Percentiles rank a stretch among this genome's conserved stretches.
Conservation (phyloP, 2,888 invertebrate species). For the Sclerodermus sp. region DNA sequence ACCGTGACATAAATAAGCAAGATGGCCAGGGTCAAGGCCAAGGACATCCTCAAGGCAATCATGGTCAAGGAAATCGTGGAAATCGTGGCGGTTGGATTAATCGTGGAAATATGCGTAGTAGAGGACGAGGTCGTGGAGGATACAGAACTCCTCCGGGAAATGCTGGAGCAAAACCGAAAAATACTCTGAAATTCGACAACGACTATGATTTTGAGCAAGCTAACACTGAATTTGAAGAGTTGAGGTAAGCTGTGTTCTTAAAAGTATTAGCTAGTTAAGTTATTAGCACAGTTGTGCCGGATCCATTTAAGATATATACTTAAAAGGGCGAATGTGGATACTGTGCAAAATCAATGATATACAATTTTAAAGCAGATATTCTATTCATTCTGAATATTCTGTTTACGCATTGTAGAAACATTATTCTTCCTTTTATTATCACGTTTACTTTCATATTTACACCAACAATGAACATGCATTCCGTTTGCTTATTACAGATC, state of each 20-base stretch:
- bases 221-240: slow-evolving; percentile 94
- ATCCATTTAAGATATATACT: slow-evolving; percentile 36
- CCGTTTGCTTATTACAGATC: slow-evolving; percentile 57
- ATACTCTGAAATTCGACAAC: slow-evolving; percentile 87
- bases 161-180: slow-evolving; percentile 61
- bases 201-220: slow-evolving; percentile 99
- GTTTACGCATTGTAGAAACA: slow-evolving; percentile 46
- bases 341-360: slow-evolving; percentile 45
- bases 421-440: not conserved
- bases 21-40: no score
- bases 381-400: slow-evolving; percentile 8
- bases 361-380: slow-evolving; percentile 29
- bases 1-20: slow-evolving; percentile 39
- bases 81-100: slow-evolving; percentile 52
- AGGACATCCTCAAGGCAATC: slow-evolving; percentile 35
- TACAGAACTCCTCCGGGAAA: slow-evolving; percentile 50
- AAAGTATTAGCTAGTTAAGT: not conserved
- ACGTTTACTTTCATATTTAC: not conserved
- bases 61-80: slow-evolving; percentile 55
- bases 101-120: slow-evolving; percentile 53
- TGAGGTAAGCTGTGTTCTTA: slow-evolving; percentile 59
- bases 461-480: no score
- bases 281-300: slow-evolving; percentile 45
- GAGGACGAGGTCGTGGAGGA: slow-evolving; percentile 49
- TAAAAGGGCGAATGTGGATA: slow-evolving; percentile 46